These are phyloP conservation scores for Speoplatyrhinus poulsoni DNA, from an alignment of 2,113 vertebrate genomes.

Conservation along the genomic window DNA sequence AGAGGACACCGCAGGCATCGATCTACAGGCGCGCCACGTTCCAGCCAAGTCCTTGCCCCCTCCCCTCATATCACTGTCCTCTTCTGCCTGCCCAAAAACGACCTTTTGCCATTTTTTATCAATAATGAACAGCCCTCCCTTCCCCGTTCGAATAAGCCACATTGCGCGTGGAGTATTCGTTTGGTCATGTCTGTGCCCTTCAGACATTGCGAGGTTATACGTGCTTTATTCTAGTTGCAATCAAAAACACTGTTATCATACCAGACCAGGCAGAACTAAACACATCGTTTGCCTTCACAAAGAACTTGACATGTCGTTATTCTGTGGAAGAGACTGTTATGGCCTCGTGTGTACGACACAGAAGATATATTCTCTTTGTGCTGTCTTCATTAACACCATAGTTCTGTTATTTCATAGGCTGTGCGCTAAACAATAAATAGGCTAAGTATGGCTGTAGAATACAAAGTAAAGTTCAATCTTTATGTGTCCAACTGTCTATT, in stretches of 20 bases:
- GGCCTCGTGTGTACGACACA: no score
- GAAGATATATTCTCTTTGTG: no score
- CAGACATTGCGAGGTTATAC: constrained; percentile 67
- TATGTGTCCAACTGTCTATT: constrained; percentile 7
- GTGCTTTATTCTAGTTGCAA: constrained; percentile 56
- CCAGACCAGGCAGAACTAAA: neutral
- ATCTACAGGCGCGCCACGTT: constrained; percentile 80
- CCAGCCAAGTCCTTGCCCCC: constrained; percentile 65
- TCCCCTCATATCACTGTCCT: constrained; percentile 45
- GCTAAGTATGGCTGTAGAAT: neutral
- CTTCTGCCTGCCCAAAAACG: constrained; percentile 58
- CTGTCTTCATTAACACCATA: no score
- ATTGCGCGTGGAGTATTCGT: constrained; percentile 60
- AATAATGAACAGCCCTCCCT: constrained; percentile 61
- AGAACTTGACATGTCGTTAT: no score
- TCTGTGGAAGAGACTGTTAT: no score
- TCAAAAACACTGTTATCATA: constrained; percentile 23
- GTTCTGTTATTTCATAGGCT: no score
- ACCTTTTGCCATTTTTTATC: constrained; percentile 72
- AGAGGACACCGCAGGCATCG: constrained; percentile 58
- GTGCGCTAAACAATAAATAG: no score
- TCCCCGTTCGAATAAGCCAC: constrained; percentile 46
- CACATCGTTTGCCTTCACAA: no score
- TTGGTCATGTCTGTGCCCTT: constrained; percentile 63
- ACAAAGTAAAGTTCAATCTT: constrained; percentile 20